Conservation (phyloP, 2,113 vertebrate species). For the Misgurnus anguillicaudatus region DNA sequence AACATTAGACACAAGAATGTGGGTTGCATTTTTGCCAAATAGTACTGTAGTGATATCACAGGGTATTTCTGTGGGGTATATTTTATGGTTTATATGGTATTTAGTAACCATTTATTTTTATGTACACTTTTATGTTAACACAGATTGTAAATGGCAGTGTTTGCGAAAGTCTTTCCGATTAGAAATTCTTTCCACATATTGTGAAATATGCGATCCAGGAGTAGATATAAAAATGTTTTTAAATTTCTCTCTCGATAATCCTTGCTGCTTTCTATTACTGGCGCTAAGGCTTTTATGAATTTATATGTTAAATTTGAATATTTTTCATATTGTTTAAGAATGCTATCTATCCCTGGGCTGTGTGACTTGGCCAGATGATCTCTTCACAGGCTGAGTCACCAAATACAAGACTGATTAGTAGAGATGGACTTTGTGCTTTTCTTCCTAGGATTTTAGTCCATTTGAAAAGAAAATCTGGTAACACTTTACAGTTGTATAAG, state of each 20-base stretch:
- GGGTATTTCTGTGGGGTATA: neutral
- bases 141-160: constrained; percentile 48
- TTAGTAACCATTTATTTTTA: constrained; percentile 8
- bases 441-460: neutral
- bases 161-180: constrained; percentile 48
- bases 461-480: neutral
- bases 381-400: constrained; percentile 15
- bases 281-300: neutral
- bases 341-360: neutral
- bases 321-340: neutral
- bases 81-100: neutral
- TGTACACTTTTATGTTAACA: constrained; percentile 34
- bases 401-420: constrained; percentile 5
- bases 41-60: neutral
- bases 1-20: neutral
- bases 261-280: neutral
- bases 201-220: neutral
- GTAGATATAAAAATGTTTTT: neutral
- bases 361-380: neutral
- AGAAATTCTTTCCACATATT: constrained; percentile 12
- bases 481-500: no score
- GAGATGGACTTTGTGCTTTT: neutral
- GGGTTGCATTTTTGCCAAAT: neutral
- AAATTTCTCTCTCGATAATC: neutral
- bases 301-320: neutral